phyloP scores from a whole-genome alignment of 2,797 vertebrate genomes.

The Chiropotes sagulatus region DNA sequence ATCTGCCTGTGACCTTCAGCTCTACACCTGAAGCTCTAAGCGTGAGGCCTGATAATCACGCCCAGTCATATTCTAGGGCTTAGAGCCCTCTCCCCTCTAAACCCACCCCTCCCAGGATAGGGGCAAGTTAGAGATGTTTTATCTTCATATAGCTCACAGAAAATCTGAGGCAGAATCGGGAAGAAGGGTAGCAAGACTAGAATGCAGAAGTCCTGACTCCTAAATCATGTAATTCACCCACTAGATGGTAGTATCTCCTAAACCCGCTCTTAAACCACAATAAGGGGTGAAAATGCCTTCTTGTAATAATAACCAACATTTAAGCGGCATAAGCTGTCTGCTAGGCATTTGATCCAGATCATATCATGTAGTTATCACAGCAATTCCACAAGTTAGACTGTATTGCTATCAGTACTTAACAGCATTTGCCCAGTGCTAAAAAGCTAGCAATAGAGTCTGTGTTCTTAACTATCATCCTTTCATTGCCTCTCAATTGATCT shows the following conservation, averaged over 20 bases:
- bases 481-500: neutral
- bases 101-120: neutral
- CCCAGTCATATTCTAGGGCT: neutral
- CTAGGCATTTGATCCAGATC: neutral
- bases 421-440: neutral
- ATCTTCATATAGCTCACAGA: neutral
- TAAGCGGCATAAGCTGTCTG: neutral
- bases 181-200: neutral
- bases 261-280: neutral
- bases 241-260: conserved; percentile 36
- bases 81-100: neutral
- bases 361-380: neutral
- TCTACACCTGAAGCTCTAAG: neutral
- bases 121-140: neutral
- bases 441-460: neutral
- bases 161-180: conserved; percentile 1
- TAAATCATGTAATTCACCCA: neutral
- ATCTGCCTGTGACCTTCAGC: neutral
- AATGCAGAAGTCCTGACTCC: neutral
- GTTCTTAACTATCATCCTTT: neutral
- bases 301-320: neutral
- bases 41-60: neutral
- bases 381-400: neutral
- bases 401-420: neutral
- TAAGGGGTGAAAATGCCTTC: neutral